These are phyloP conservation scores for Phenganax marumi DNA, from an alignment of 92 coral and sea anemone genomes.

Conservation along the genomic window DNA sequence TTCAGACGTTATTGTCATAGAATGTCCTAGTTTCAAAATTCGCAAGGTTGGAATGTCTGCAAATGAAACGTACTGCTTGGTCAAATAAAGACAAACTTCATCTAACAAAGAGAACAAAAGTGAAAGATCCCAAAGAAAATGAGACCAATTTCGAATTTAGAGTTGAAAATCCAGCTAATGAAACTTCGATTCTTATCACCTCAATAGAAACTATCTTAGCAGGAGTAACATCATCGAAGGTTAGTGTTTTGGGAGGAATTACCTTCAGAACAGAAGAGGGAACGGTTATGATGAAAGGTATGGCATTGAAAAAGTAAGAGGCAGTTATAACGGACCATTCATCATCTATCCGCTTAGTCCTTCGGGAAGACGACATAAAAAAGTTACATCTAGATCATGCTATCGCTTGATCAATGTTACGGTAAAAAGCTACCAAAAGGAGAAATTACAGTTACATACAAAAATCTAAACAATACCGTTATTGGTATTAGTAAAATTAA, in stretches of 20 bases:
- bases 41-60: too few relatives aligned
- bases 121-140: too few relatives aligned
- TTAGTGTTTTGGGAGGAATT: slow-evolving; percentile 4
- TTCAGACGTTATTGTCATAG: too few relatives aligned
- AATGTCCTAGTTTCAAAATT: too few relatives aligned
- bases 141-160: not conserved
- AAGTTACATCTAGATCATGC: not conserved
- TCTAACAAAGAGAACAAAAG: too few relatives aligned
- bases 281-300: slow-evolving; percentile 5
- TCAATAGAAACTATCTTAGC: not conserved
- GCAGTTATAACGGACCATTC: slow-evolving; percentile 1
- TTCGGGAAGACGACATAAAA: slow-evolving; percentile 18
- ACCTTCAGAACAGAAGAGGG: not conserved
- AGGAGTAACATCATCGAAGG: not conserved
- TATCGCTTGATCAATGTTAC: not conserved
- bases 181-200: not conserved
- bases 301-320: slow-evolving; percentile 7
- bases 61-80: too few relatives aligned
- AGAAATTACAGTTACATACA: slow-evolving; percentile 9
- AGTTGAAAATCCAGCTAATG: not conserved
- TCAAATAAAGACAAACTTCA: too few relatives aligned
- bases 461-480: not conserved
- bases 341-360: slow-evolving; percentile 11
- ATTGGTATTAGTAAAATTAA: too few relatives aligned
- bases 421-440: slow-evolving; percentile 13